Conservation (phyloP, 2,888 invertebrate genomes). For the Eurytoma adleriae region DNA sequence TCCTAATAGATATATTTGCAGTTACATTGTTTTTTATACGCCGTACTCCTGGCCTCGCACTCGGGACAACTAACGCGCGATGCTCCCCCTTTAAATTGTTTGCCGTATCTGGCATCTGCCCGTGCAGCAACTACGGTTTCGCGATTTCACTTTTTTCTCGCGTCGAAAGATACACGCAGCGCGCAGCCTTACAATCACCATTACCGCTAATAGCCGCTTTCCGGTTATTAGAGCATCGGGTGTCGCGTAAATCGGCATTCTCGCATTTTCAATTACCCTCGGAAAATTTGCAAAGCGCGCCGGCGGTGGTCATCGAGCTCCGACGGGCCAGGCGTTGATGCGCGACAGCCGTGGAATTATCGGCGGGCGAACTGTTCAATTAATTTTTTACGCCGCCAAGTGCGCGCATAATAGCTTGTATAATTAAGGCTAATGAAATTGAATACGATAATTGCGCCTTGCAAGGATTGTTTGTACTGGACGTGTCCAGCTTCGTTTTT, state of each 20-base stretch:
- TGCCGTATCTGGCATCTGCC: not conserved
- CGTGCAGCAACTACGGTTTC: not conserved
- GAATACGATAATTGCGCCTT: slow-evolving; percentile 10
- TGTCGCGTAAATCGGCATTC: not conserved
- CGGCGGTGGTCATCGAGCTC: not conserved
- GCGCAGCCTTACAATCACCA: slow-evolving; percentile 9
- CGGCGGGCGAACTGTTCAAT: not conserved
- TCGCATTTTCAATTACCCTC: slow-evolving; percentile 16
- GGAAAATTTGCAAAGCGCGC: not conserved
- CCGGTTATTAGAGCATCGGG: not conserved
- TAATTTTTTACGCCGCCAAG: slow-evolving; percentile 12
- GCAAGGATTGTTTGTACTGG: not conserved
- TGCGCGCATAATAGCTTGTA: not conserved
- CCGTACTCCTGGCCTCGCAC: no score
- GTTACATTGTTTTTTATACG: no score
- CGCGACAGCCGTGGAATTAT: not conserved
- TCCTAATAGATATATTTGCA: no score
- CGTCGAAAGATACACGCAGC: no score
- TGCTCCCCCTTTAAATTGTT: not conserved
- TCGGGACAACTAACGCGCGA: no score
- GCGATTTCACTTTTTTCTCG: no score
- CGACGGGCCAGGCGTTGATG: not conserved
- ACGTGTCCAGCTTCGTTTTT: not conserved
- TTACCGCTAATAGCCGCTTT: slow-evolving; percentile 13
- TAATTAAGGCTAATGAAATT: slow-evolving; percentile 30